Base-by-base conservation (phyloP, 1,140 invertebrate genomes). In the Zaprionus vittiger region DNA sequence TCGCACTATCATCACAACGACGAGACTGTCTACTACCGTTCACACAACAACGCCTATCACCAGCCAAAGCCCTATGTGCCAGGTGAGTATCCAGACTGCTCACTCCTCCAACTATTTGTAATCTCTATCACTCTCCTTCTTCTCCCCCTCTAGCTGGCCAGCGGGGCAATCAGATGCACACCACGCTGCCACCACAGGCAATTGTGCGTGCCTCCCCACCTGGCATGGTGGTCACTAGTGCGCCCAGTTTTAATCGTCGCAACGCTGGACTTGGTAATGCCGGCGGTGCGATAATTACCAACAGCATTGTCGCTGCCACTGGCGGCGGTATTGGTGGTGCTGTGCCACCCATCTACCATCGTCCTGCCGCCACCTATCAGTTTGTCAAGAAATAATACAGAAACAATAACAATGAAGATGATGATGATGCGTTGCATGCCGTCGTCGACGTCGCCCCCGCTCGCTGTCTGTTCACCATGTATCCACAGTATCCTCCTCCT, bases 1-100 rank as follows among this genome's bases (percentile, higher is more conserved):
- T 91, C 87, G 74, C 91, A 92, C 72, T 91, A 92, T 81, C 91
- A 91, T 74, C 91, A 92, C 73, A 92, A 92, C 79, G 91, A 92
- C 76, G 91, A 92, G 84, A 86, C 91, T 90, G 91, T 92, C 71
- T 92, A 92, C 54, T 92, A 92, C 70, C 91, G 91, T 80, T 91
- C 91, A 80, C 91, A 92, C 56, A 92, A 91, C 60, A 92, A 91
- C 62, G 79, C 82, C 62, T 91, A 92, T 73, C 87, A 92, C 80
- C 91, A 92, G 81, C 91, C 84, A 86, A 92, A 92, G 73, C 91
- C 91, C 78, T 92, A 92, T 86, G 91, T 92, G 84, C 91, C 91
- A 92, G 87, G 91, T 92, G 62, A 90, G 73, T 81, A 20, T 28
- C 17, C 37, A n/a, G 6, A 5, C 15, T 17, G 44, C 11, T 26